Evolutionary conservation across 1,140 invertebrate species (phyloP).

Genomic region (Drosophila pachea): DNA sequence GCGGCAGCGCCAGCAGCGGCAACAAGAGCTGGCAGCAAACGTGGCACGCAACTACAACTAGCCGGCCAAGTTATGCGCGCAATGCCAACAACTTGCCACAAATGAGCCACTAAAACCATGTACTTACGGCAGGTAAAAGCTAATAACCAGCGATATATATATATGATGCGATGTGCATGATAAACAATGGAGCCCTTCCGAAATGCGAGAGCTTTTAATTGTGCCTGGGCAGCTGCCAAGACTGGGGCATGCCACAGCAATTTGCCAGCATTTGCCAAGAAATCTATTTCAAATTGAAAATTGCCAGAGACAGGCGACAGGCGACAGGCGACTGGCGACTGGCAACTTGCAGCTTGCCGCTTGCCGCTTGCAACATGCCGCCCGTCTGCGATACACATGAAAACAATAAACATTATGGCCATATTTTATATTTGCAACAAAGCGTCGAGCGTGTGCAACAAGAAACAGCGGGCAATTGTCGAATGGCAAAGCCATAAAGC

Average conservation of each 20-base stretch:
- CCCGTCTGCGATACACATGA: conserved; percentile 15
- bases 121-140: conserved; percentile 13
- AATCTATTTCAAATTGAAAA: conserved; percentile 69
- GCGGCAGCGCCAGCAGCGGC: background rate
- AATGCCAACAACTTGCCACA: conserved; percentile 37
- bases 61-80: conserved; percentile 29
- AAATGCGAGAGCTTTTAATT: conserved; percentile 53
- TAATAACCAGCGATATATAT: conserved; percentile 12
- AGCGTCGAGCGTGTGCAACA: conserved; percentile 37
- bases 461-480: conserved; percentile 71
- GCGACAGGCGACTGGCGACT: conserved; percentile 16
- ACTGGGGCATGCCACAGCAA: conserved; percentile 35
- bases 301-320: conserved; percentile 46
- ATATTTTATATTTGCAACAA: conserved; percentile 73
- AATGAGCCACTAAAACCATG: conserved; percentile 35
- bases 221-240: conserved; percentile 51
- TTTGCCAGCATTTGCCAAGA: conserved; percentile 48
- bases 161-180: background rate
- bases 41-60: conserved; percentile 45
- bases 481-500: conserved; percentile 48
- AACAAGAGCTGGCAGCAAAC: conserved; percentile 5
- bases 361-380: conserved; percentile 20
- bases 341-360: conserved; percentile 7
- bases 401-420: conserved; percentile 73
- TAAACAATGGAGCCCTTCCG: background rate